These are phyloP conservation scores for Amphipoea oculea DNA, from an alignment of 2,888 invertebrate species.

Conservation along the genomic window DNA sequence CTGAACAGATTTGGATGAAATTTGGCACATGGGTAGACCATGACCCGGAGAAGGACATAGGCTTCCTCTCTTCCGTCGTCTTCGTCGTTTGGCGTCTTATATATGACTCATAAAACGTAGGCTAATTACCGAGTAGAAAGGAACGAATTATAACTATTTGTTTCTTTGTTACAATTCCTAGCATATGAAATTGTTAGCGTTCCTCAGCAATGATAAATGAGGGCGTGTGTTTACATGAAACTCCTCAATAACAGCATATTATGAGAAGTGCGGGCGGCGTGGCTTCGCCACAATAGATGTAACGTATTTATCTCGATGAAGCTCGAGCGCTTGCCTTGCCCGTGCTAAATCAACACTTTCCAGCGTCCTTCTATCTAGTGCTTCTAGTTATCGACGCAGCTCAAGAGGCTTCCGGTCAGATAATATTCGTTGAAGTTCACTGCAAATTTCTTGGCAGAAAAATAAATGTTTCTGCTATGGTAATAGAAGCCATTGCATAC, in stretches of 20 bases:
- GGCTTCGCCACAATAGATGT: slow-evolving; percentile 36
- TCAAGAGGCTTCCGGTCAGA: slow-evolving; percentile 31
- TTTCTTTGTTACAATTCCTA: slow-evolving; percentile 38
- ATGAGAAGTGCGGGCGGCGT: slow-evolving; percentile 37
- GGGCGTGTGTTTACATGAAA: slow-evolving; percentile 35
- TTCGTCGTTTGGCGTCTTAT: no score
- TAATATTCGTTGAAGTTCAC: slow-evolving; percentile 26
- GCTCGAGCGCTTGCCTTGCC: slow-evolving; percentile 57
- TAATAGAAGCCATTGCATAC: slow-evolving; percentile 46
- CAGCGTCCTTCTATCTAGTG: slow-evolving; percentile 33
- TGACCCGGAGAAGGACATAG: no score
- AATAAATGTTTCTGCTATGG: slow-evolving; percentile 31
- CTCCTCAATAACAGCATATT: slow-evolving; percentile 33
- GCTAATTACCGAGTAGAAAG: slow-evolving; percentile 23
- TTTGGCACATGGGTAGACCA: no score
- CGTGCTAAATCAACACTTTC: slow-evolving; percentile 55
- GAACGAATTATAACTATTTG: slow-evolving; percentile 20
- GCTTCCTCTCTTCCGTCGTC: no score
- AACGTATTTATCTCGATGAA: slow-evolving; percentile 58
- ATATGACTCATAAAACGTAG: slow-evolving; percentile 21
- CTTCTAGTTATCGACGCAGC: slow-evolving; percentile 46
- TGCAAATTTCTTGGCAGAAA: slow-evolving; percentile 25
- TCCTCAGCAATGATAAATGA: slow-evolving; percentile 48
- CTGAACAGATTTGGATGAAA: no score
- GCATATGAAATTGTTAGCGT: slow-evolving; percentile 11